These are phyloP conservation scores for Chaetodon auriga DNA, from an alignment of 2,113 vertebrate genomes.

Conservation along the genomic window DNA sequence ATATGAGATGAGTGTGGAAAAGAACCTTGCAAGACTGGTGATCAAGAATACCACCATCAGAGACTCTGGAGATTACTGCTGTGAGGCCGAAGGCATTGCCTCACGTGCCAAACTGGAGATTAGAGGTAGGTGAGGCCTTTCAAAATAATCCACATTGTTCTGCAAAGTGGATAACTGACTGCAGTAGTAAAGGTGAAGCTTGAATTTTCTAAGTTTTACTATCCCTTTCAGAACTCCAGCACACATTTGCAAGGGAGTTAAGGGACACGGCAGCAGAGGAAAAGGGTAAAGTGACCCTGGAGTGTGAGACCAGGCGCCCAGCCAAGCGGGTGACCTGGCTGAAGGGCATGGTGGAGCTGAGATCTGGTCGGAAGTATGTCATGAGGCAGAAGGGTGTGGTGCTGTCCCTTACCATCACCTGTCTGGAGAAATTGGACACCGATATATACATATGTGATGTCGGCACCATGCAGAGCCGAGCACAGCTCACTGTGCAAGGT, in stretches of 20 bases:
- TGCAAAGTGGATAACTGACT: background rate
- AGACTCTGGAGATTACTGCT: conserved; percentile 93
- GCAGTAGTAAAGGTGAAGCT: background rate
- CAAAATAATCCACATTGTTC: background rate
- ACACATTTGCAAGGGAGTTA: conserved; percentile 89
- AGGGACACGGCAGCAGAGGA: conserved; percentile 86
- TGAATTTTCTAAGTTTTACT: background rate
- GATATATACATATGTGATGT: conserved; percentile 92
- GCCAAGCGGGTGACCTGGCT: conserved; percentile 87
- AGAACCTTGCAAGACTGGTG: conserved; percentile 81
- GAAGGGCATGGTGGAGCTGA: conserved; percentile 89
- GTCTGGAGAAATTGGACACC: conserved; percentile 87
- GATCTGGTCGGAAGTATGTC: conserved; percentile 83
- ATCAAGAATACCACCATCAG: conserved; percentile 83
- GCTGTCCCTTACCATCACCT: conserved; percentile 88
- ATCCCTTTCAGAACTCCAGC: conserved; percentile 86
- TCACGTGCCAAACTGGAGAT: conserved; percentile 88
- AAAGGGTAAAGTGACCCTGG: conserved; percentile 85
- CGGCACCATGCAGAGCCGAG: conserved; percentile 88
- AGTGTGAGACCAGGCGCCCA: conserved; percentile 87
- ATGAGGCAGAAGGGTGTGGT: conserved; percentile 86
- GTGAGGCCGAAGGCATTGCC: conserved; percentile 87
- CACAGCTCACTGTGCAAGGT: conserved; percentile 90
- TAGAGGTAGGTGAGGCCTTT: conserved; percentile 85
- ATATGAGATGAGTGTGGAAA: conserved; percentile 86